Evolutionary conservation across 2,797 vertebrate genomes (phyloP).

Genomic region (Staurois parvus): DNA sequence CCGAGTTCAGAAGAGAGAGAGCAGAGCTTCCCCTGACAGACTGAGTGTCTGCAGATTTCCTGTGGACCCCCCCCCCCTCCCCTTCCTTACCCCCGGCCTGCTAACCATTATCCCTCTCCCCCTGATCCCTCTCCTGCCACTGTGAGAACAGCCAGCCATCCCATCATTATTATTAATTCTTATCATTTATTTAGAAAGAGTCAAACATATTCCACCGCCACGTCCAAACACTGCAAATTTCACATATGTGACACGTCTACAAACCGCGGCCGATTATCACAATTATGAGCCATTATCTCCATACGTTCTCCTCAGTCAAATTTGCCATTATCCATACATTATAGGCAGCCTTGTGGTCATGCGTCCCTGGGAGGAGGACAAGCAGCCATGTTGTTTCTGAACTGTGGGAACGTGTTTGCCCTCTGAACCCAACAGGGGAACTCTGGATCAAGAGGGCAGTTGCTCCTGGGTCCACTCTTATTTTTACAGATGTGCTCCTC

Average conservation of each 20-base stretch:
- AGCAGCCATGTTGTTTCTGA: neutral
- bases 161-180: neutral
- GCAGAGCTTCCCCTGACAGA: slow-evolving; percentile 31
- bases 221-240: neutral
- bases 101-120: too few species aligned
- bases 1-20: neutral
- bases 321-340: neutral
- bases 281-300: neutral
- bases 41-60: slow-evolving; percentile 38
- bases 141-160: neutral
- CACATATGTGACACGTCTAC: neutral
- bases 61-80: slow-evolving; percentile 3
- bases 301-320: neutral
- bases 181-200: neutral
- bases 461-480: neutral
- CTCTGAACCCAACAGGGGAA: neutral
- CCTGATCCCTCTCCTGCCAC: neutral
- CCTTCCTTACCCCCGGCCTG: too few species aligned
- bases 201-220: neutral
- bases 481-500: neutral
- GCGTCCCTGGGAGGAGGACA: too few species aligned
- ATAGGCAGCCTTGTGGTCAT: neutral
- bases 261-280: neutral
- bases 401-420: neutral
- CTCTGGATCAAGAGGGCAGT: neutral